Evolutionary conservation across 2,113 vertebrate species (phyloP).

Genomic region (pig (Sus scrofa)): T2T-Sscrofa CM000824.6:72631001-72631500

Average conservation of each 20-base stretch:
- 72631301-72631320: conserved; percentile 63
- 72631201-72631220: conserved; percentile 51
- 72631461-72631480: neutral
- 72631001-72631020: conserved; percentile 43
- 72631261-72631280: conserved; percentile 82
- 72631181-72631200: conserved; percentile 59
- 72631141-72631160: conserved; percentile 71
- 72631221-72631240: conserved; percentile 63
- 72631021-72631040: neutral
- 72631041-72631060: conserved; percentile 53
- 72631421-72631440: neutral
- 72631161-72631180: conserved; percentile 64
- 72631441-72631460: neutral
- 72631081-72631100: conserved; percentile 50
- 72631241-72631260: conserved; percentile 93
- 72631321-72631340: neutral
- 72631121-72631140: conserved; percentile 69
- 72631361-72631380: neutral
- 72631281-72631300: conserved; percentile 70
- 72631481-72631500: neutral
- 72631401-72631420: neutral
- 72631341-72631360: neutral
- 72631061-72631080: conserved; percentile 60
- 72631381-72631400: neutral
- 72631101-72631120: conserved; percentile 14